Evolutionary conservation across 1,140 invertebrate genomes (phyloP), one percentile per base, ranked within the genome.

Genomic region (Zaprionus tsacasi): DNA sequence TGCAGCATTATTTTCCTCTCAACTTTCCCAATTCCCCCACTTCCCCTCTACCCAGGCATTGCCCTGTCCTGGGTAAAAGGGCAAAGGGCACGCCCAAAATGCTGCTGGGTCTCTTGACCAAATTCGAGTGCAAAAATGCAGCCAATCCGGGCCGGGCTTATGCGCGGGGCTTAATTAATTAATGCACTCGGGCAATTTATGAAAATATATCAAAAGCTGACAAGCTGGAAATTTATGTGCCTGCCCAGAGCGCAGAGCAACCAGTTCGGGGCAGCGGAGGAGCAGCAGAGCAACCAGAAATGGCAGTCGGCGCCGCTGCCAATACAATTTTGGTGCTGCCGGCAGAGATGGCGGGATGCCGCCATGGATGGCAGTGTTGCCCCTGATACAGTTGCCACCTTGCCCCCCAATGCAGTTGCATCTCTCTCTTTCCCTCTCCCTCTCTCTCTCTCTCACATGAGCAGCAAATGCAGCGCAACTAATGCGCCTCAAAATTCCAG

Each of bases 141-240:
- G 60, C 10, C 11, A 13, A 35, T 63, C 35, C 21, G 40, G 67
- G 45, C 10, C 50, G 54, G 72, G 80, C 80, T 30, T 30, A 30
- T 82, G 60, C 40, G 40, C 40, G n/a, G 40, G 40, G 40, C 86
- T 86, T 90, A 90, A 90, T 90, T 90, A 90, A 90, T 90, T 90
- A 89, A 89, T 90, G 86, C 86, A 90, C 86, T 90, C 79, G 79
- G 71, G 86, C 86, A 90, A 90, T 90, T 90, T 90, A 90, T 90
- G 81, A 90, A 90, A 89, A 89, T 88, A 88, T 90, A 90, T 90
- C 82, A 90, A 90, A 82, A 90, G 86, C 87, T 86, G 86, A 90
- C 86, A 90, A 80, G 86, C 81, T 90, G 86, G 86, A 90, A 90
- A 90, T 90, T 90, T 90, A 90, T 90, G 82, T 76, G 76, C 50